These are phyloP conservation scores for Crossocerus cetratus DNA, from an alignment of 2,888 invertebrate species.

Conservation along the genomic window DNA sequence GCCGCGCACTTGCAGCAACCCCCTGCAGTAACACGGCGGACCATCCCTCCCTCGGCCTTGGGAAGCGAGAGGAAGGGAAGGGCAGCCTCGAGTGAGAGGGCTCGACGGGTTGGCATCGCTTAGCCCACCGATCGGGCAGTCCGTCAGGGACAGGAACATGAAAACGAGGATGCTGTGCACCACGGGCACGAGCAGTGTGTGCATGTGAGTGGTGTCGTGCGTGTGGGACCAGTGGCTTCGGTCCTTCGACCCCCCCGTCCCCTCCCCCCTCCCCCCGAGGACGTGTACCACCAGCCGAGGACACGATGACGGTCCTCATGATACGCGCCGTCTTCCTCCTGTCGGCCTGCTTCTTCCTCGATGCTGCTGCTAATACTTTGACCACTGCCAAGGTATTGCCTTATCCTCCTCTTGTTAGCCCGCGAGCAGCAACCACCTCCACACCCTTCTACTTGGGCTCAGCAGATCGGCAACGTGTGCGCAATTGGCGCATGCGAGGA, in stretches of 20 bases:
- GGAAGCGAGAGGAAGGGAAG: neutral
- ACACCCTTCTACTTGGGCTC: too few species aligned
- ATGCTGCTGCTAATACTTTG: conserved; percentile 45
- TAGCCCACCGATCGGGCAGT: neutral
- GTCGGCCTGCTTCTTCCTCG: conserved; percentile 44
- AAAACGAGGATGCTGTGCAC: conserved; percentile 47
- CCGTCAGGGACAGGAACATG: conserved; percentile 33
- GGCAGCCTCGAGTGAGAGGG: too few species aligned
- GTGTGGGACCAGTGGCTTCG: conserved; percentile 43
- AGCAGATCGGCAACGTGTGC: too few species aligned
- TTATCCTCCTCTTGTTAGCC: too few species aligned
- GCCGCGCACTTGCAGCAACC: conserved; percentile 24
- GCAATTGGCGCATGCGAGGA: too few species aligned
- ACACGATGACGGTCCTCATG: conserved; percentile 48
- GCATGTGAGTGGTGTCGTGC: conserved; percentile 55
- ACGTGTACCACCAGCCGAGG: conserved; percentile 33
- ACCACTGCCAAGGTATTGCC: conserved; percentile 54
- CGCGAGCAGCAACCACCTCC: too few species aligned
- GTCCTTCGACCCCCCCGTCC: conserved; percentile 54
- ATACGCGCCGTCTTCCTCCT: conserved; percentile 52
- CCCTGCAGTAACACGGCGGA: neutral
- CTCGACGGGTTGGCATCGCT: too few species aligned
- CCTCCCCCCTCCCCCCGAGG: too few species aligned
- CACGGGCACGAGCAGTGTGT: conserved; percentile 45
- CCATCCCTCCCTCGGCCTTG: neutral